phyloP scores from a whole-genome alignment of 2,797 vertebrate species.

The Anniella stebbinsi region DNA sequence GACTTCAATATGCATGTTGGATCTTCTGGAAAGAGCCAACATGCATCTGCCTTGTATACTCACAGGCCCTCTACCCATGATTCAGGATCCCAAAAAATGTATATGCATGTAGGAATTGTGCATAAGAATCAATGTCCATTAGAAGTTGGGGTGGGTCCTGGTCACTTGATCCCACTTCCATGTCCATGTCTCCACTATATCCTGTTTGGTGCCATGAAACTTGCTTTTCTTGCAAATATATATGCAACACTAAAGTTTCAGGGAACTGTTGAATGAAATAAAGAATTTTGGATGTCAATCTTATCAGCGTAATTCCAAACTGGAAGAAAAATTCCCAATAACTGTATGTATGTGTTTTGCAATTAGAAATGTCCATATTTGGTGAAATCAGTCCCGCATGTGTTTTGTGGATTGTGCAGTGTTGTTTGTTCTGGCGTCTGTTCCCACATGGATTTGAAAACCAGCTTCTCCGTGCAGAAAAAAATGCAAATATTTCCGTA shows the following conservation, averaged over 20 bases:
- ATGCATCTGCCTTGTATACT: neutral
- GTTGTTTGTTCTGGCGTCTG: too few relatives aligned
- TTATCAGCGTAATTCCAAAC: neutral
- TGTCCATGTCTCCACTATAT: neutral
- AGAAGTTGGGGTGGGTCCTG: neutral
- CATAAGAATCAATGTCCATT: neutral
- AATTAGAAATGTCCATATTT: too few relatives aligned
- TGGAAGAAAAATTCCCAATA: neutral
- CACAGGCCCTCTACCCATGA: neutral
- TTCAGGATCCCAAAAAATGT: neutral
- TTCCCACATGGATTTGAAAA: too few relatives aligned
- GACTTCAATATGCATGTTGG: neutral
- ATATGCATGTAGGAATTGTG: neutral
- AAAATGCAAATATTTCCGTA: too few relatives aligned
- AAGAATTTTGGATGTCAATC: neutral
- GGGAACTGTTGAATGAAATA: neutral
- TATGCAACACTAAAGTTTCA: neutral
- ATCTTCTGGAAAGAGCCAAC: neutral
- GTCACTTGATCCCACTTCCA: neutral
- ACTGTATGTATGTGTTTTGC: neutral
- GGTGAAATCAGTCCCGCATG: too few relatives aligned
- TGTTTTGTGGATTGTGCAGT: too few relatives aligned
- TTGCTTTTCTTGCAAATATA: neutral
- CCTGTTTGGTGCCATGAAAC: neutral
- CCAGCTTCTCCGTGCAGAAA: too few relatives aligned